Base-by-base conservation (phyloP, 2,797 vertebrate species). In the Lophius americanus region DNA sequence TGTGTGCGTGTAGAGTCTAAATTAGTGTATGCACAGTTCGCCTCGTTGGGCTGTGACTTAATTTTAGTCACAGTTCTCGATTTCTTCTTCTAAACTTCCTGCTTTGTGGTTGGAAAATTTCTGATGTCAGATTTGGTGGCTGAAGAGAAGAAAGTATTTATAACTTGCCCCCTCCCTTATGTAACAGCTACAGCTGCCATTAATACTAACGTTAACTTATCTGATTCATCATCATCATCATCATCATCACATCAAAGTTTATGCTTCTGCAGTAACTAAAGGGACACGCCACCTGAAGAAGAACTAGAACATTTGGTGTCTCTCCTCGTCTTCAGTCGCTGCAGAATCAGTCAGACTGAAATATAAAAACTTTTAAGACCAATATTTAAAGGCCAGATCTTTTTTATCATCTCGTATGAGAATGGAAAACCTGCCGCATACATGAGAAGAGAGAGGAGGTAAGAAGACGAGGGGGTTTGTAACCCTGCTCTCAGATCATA, bases 51-150 rank as follows among this genome's bases (percentile, higher is more conserved):
- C 32, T 88, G 79, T 79, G 80, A 70, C 83, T 86, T 91, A 83
- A 92, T 89, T 93, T 92, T 93, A 91, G 91, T 77, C 73, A 82
- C 85, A 83, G 90, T 93, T 94, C 92, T 94, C 90, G 78, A 93
- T 93, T 94, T 94, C 88, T 90, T 91, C 92, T 86, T 92, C 90
- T 91, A 88, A 91, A 94, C 95, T 96, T 96, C 94, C 92, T 96
- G 94, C 89, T 92, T 92, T 95, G 96, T 72, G 96, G 97, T 97
- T 91, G 96, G 96, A 98, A 98, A 97, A 95, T 94, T 94, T 93
- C 88, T 94, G 90, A 92, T 91, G 91, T 88, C 93, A 89, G 90
- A 93, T 94, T 94, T 94, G 70, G 83, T 86, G 89, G 88, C 93
- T 91, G 77, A 89, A 92, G 89, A 94, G 94, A 93, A 92, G 91